Percentiles rank a stretch among this genome's conserved stretches.
These are phyloP conservation scores for Drosophila miranda DNA, from an alignment of 1,140 invertebrate genomes.

Conservation along the genomic window DNA sequence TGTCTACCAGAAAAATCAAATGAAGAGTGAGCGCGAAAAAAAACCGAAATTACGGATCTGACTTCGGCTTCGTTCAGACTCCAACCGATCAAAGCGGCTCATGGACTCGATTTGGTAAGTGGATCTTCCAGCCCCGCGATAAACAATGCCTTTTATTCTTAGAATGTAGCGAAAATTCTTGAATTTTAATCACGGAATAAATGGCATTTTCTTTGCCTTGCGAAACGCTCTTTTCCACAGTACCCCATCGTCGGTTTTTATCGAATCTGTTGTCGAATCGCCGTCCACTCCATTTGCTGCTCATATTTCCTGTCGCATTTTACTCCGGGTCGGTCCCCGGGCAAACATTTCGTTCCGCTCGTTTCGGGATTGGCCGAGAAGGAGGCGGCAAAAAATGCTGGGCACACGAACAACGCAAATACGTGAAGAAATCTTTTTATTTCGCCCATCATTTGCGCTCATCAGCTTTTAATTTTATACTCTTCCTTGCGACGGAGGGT, in stretches of 20 bases:
- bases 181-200: no score
- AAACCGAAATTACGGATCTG: no score
- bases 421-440: conserved; percentile 79
- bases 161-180: no score
- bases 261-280: conserved; percentile 14
- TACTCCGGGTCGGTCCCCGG: background rate
- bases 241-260: conserved; percentile 19
- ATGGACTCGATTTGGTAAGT: no score
- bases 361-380: background rate
- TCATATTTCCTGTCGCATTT: conserved; percentile 50
- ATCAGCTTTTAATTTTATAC: conserved; percentile 82
- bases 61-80: no score
- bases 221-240: background rate
- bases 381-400: conserved; percentile 15
- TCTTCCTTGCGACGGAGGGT: conserved; percentile 20
- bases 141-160: no score
- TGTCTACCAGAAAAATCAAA: no score
- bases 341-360: conserved; percentile 31
- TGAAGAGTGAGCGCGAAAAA: no score
- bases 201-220: no score
- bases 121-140: no score
- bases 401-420: conserved; percentile 64
- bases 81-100: no score
- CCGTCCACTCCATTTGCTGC: conserved; percentile 14
- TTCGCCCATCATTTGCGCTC: conserved; percentile 68